Conservation (phyloP, 2,888 invertebrate genomes). For the Lysandra coridon region DNA sequence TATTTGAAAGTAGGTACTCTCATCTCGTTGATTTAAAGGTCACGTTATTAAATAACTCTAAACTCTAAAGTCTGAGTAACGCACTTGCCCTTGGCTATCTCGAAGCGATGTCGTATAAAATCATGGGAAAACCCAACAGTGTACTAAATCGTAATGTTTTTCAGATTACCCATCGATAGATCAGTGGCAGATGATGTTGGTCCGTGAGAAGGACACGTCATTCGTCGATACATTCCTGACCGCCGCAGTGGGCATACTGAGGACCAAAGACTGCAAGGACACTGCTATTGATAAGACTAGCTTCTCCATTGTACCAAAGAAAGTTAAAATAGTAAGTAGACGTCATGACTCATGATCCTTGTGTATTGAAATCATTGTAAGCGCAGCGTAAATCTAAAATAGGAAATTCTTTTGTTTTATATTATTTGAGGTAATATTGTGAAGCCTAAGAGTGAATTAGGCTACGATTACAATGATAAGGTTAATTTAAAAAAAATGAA, state of each 20-base stretch:
- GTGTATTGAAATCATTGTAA: background rate
- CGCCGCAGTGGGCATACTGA: constrained; percentile 88
- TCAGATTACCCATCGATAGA: constrained; percentile 85
- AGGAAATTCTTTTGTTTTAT: background rate
- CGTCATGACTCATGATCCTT: background rate
- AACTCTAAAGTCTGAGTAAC: no score
- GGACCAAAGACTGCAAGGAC: constrained; percentile 80
- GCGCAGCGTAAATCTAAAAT: background rate
- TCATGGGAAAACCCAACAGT: background rate
- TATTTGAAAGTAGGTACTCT: no score
- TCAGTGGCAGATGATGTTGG: constrained; percentile 89
- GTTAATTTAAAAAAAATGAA: no score
- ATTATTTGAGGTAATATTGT: background rate
- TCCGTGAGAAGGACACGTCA: constrained; percentile 90
- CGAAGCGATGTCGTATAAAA: no score
- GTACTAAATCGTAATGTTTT: constrained; percentile 35
- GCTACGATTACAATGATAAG: background rate
- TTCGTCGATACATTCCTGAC: constrained; percentile 92
- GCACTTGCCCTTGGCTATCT: no score
- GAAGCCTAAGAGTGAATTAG: background rate
- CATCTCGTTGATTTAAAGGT: no score
- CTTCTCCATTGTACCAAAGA: constrained; percentile 87
- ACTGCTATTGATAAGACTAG: constrained; percentile 82
- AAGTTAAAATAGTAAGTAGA: constrained; percentile 85
- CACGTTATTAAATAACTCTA: no score